Conservation (phyloP, 2,113 vertebrate species). For the Thamnophis sirtalis region DNA sequence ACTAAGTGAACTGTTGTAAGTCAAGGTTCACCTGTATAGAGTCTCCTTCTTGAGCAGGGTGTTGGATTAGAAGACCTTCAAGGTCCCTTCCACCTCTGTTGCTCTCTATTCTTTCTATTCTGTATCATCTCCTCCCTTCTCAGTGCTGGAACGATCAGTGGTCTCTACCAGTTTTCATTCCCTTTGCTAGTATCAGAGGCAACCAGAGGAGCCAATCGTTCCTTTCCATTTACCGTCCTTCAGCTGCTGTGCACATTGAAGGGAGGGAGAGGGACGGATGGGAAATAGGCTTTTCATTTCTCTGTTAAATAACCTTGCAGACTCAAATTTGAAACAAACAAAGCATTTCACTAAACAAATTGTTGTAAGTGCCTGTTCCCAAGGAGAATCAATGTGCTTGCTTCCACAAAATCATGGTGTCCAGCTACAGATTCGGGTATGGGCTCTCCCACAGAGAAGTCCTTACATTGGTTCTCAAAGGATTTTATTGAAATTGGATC, state of each 20-base stretch:
- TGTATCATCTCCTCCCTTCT: neutral
- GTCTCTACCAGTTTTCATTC: neutral
- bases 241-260: slow-evolving; percentile 36
- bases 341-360: slow-evolving; percentile 27
- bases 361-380: neutral
- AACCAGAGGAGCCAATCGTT: slow-evolving; percentile 25
- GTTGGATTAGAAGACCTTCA: neutral
- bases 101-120: neutral
- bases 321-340: slow-evolving; percentile 59
- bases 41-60: neutral
- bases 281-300: slow-evolving; percentile 18
- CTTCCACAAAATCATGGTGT: neutral
- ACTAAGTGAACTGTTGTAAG: neutral
- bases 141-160: neutral
- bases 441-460: too few species aligned
- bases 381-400: too few species aligned
- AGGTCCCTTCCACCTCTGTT: neutral
- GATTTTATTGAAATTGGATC: neutral
- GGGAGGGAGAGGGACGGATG: neutral
- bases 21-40: too few species aligned
- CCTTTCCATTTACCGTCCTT: slow-evolving; percentile 33
- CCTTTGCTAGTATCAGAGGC: neutral
- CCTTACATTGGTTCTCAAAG: neutral
- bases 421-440: neutral
- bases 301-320: slow-evolving; percentile 42